Percentiles rank a stretch among this genome's conserved stretches.
These are phyloP conservation scores for Pristionchus maxplancki DNA, from an alignment of 2,888 invertebrate species.

Conservation along the genomic window DNA sequence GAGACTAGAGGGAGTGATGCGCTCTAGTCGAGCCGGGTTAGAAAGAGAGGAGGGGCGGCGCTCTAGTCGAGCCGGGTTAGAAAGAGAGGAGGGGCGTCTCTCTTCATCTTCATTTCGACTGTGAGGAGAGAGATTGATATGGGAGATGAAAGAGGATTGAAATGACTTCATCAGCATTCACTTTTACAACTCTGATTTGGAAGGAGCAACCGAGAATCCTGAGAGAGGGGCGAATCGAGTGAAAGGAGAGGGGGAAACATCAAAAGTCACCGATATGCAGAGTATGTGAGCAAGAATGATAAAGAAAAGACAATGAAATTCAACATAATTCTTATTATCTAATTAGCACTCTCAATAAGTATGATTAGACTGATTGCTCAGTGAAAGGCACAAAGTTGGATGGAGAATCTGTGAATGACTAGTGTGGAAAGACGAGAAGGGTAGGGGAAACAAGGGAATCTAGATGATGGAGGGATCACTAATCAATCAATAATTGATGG, in stretches of 20 bases:
- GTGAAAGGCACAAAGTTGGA: neutral
- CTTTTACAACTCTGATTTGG: neutral
- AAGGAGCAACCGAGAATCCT: neutral
- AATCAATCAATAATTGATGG: constrained; percentile 47
- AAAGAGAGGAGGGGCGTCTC: neutral
- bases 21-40: neutral
- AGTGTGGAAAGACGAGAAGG: neutral
- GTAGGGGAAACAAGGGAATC: neutral
- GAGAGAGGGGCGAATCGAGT: neutral
- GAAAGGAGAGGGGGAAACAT: neutral
- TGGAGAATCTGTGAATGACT: constrained; percentile 21
- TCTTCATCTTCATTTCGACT: neutral
- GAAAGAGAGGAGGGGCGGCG: neutral
- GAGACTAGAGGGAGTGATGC: neutral
- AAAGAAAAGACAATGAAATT: neutral
- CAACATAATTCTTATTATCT: neutral
- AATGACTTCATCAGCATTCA: neutral
- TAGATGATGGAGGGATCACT: constrained; percentile 2
- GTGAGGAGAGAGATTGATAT: neutral
- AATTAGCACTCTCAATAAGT: constrained; percentile 1
- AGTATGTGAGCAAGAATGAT: constrained; percentile 24
- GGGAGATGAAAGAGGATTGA: neutral
- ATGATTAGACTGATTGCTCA: constrained; percentile 49
- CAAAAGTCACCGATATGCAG: constrained; percentile 32
- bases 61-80: neutral